Evolutionary conservation across 2,888 invertebrate species (phyloP).

Genomic region (Pinctada fucata): DNA sequence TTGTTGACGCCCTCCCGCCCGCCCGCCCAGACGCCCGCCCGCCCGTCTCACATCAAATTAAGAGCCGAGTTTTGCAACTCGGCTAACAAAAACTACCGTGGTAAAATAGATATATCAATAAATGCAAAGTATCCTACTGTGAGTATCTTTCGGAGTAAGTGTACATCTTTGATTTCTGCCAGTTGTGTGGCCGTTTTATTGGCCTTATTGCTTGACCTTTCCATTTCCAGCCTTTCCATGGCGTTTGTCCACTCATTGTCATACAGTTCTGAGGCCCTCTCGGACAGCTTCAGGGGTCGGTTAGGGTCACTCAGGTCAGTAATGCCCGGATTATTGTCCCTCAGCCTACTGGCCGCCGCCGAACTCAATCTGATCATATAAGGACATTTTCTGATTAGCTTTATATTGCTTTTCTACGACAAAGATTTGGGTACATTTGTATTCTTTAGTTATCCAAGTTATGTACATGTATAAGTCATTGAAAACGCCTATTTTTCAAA

Average conservation of each 20-base stretch:
- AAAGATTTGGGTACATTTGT: too few species aligned
- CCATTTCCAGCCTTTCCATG: conserved; percentile 13
- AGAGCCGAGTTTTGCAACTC: too few species aligned
- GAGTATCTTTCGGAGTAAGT: background rate
- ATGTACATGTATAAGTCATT: too few species aligned
- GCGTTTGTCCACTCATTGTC: conserved; percentile 39
- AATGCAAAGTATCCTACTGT: background rate
- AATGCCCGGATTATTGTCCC: conserved; percentile 21
- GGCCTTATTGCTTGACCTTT: background rate
- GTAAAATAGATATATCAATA: too few species aligned
- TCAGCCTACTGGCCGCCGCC: background rate
- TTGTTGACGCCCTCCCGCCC: too few species aligned
- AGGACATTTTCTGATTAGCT: too few species aligned
- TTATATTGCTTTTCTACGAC: too few species aligned
- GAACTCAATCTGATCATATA: conserved; percentile 4
- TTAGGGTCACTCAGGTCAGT: conserved; percentile 32
- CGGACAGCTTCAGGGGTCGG: conserved; percentile 28
- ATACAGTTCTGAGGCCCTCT: conserved; percentile 18
- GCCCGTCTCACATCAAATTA: too few species aligned
- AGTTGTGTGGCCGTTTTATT: background rate
- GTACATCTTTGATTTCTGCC: background rate
- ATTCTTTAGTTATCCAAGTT: too few species aligned
- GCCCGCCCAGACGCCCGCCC: too few species aligned
- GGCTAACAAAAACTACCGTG: too few species aligned
- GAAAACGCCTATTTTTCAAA: too few species aligned